These are phyloP conservation scores for Noctua fimbriata DNA, from an alignment of 2,888 invertebrate species.

Conservation along the genomic window DNA sequence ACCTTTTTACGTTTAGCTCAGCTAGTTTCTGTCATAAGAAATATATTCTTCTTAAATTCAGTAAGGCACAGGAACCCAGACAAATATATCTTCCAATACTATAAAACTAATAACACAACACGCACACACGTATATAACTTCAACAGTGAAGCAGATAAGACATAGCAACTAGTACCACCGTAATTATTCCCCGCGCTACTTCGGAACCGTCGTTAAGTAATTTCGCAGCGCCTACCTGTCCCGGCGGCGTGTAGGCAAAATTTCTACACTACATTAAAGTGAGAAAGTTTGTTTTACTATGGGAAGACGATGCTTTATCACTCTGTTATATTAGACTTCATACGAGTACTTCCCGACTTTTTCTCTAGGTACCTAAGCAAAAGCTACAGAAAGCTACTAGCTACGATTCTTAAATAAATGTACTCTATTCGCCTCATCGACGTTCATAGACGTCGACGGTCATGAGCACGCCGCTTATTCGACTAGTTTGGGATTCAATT, in stretches of 20 bases:
- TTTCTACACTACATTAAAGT: constrained; percentile 66
- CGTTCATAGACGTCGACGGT: no score
- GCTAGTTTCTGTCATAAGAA: not conserved
- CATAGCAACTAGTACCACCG: constrained; percentile 15
- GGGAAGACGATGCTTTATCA: constrained; percentile 25
- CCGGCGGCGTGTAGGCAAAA: constrained; percentile 57
- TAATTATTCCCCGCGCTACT: constrained; percentile 67
- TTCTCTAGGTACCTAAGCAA: no score
- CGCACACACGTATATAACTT: not conserved
- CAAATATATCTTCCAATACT: not conserved
- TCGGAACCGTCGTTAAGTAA: constrained; percentile 71
- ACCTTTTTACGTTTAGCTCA: not conserved
- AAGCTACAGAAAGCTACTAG: not conserved
- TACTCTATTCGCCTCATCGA: no score
- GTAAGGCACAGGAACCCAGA: not conserved
- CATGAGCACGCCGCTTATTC: not conserved
- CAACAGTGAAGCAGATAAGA: constrained; percentile 9
- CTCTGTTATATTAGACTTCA: not conserved
- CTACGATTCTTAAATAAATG: not conserved
- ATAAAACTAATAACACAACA: constrained; percentile 10
- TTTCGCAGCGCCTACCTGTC: constrained; percentile 70
- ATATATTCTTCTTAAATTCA: not conserved
- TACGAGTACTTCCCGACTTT: no score
- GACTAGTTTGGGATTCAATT: not conserved
- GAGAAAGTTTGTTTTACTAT: constrained; percentile 26